phyloP scores from a whole-genome alignment of 1,140 invertebrate genomes.

The Littorina saxatilis region DNA sequence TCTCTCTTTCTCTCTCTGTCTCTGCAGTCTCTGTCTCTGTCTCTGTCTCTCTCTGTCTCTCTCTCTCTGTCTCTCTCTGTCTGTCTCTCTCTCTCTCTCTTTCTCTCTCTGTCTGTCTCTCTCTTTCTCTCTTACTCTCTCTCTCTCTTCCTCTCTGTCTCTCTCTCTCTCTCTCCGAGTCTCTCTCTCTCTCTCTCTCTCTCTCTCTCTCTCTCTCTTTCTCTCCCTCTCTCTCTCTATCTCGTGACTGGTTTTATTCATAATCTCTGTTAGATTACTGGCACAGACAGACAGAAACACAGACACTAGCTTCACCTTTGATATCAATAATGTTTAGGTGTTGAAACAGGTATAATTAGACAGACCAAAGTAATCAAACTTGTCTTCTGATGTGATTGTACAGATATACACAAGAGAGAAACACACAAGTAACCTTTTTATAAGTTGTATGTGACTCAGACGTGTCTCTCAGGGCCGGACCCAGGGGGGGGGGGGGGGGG shows the following conservation, averaged over 20 bases:
- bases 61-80: not conserved
- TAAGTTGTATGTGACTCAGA: too few relatives aligned
- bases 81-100: constrained; percentile 19
- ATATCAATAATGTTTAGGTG: too few relatives aligned
- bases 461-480: too few relatives aligned
- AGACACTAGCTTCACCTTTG: too few relatives aligned
- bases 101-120: constrained; percentile 1
- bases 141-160: constrained; percentile 22
- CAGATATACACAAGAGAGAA: not conserved
- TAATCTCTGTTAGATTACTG: too few relatives aligned
- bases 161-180: not conserved
- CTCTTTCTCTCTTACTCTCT: constrained; percentile 27
- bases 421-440: too few relatives aligned
- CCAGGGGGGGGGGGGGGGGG: too few relatives aligned
- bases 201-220: constrained; percentile 8
- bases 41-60: constrained; percentile 24
- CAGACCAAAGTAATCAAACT: too few relatives aligned
- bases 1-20: not conserved
- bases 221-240: constrained; percentile 6
- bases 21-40: constrained; percentile 36
- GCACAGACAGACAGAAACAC: too few relatives aligned
- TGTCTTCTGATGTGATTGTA: not conserved
- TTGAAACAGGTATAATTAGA: too few relatives aligned
- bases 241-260: too few relatives aligned
- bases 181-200: not conserved